Evolutionary conservation across 2,113 vertebrate genomes (phyloP).

Genomic region (Argyrosomus japonicus): DNA sequence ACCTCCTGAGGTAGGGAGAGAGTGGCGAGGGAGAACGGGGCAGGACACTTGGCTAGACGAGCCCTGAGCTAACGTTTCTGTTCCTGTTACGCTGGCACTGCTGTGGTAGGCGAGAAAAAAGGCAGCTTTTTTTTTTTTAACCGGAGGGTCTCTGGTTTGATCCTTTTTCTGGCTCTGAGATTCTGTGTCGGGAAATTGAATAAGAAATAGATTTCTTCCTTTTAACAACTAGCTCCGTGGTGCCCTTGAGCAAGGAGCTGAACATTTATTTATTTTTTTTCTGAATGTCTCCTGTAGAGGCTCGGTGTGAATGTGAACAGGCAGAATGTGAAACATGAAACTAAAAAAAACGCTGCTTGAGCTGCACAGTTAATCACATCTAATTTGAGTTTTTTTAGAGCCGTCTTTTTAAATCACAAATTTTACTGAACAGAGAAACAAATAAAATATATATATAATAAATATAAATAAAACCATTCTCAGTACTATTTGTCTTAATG

Average conservation of each 20-base stretch:
- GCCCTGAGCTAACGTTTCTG: slow-evolving; percentile 10
- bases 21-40: slow-evolving; percentile 36
- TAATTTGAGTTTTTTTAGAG: neutral
- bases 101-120: slow-evolving; percentile 9
- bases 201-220: slow-evolving; percentile 55
- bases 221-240: slow-evolving; percentile 21
- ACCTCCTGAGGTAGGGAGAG: slow-evolving; percentile 67
- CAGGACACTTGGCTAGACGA: slow-evolving; percentile 38
- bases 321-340: slow-evolving; percentile 14
- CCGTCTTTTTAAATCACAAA: too few relatives aligned
- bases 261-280: neutral
- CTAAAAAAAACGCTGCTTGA: slow-evolving; percentile 26
- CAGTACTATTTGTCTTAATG: too few relatives aligned
- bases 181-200: slow-evolving; percentile 34
- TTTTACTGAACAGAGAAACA: too few relatives aligned
- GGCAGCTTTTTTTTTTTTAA: neutral
- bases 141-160: slow-evolving; percentile 45
- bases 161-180: slow-evolving; percentile 43
- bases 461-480: too few relatives aligned
- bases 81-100: slow-evolving; percentile 8
- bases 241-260: slow-evolving; percentile 42
- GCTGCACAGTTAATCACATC: slow-evolving; percentile 15
- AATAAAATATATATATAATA: too few relatives aligned
- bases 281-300: slow-evolving; percentile 5
- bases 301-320: slow-evolving; percentile 7